These are phyloP conservation scores for Pediacus dermestoides DNA, from an alignment of 2,888 invertebrate genomes.

Conservation along the genomic window DNA sequence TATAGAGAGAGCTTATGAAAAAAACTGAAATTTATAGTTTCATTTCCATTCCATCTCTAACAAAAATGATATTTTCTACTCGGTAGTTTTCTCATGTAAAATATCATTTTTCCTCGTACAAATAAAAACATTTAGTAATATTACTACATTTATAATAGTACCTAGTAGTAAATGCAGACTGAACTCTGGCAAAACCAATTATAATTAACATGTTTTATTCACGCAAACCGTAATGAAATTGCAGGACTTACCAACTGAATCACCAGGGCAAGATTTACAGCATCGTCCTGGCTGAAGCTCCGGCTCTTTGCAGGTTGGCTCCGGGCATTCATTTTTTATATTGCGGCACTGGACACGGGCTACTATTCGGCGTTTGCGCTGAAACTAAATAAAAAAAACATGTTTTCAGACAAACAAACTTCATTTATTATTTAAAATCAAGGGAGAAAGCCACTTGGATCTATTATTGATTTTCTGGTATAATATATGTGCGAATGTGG, in stretches of 20 bases:
- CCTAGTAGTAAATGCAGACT: too few species aligned
- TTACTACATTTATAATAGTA: too few species aligned
- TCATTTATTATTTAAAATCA: background rate
- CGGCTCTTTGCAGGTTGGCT: slow-evolving; percentile 81
- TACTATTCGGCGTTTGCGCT: slow-evolving; percentile 81
- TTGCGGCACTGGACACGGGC: slow-evolving; percentile 89
- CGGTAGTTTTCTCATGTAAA: too few species aligned
- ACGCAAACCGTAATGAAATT: too few species aligned
- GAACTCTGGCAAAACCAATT: too few species aligned
- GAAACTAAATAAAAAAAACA: slow-evolving; percentile 67
- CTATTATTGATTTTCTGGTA: slow-evolving; percentile 13
- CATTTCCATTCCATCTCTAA: too few species aligned
- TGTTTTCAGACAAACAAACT: slow-evolving; percentile 11
- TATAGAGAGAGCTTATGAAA: too few species aligned
- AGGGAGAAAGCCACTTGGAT: slow-evolving; percentile 3
- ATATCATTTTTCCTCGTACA: too few species aligned
- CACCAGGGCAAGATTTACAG: slow-evolving; percentile 88
- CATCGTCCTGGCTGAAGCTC: slow-evolving; percentile 80
- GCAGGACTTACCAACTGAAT: slow-evolving; percentile 51
- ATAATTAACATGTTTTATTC: too few species aligned
- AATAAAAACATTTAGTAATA: too few species aligned
- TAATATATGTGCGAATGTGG: slow-evolving; percentile 9
- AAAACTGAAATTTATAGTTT: too few species aligned
- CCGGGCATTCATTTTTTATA: slow-evolving; percentile 89
- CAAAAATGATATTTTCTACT: too few species aligned